Conservation (phyloP, 2,888 invertebrate genomes). For the Cosmopolites sordidus region DNA sequence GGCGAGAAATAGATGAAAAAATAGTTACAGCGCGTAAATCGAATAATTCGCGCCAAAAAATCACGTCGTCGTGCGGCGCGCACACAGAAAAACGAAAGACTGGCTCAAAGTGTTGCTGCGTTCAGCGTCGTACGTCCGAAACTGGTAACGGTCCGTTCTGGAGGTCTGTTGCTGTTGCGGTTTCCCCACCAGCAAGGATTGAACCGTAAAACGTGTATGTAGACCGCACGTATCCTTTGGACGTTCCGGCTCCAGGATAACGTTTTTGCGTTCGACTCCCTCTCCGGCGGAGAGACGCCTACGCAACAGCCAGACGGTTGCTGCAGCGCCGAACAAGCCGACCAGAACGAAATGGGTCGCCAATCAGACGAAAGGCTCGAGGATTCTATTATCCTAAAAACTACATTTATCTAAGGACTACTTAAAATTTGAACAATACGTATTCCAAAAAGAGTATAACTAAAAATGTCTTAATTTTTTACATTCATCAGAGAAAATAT, state of each 20-base stretch:
- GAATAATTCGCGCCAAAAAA: constrained; percentile 20
- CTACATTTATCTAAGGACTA: too few species aligned
- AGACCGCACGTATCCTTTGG: constrained; percentile 10
- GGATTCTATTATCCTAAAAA: too few species aligned
- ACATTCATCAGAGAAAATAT: too few species aligned
- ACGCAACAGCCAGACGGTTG: too few species aligned
- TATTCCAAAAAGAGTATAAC: too few species aligned
- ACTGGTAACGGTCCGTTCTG: constrained; percentile 25
- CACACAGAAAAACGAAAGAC: too few species aligned
- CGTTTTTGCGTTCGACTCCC: constrained; percentile 2
- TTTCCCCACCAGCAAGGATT: background rate
- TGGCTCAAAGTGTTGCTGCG: constrained; percentile 11
- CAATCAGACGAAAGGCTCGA: too few species aligned
- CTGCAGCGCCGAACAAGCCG: too few species aligned
- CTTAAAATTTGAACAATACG: too few species aligned
- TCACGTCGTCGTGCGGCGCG: constrained; percentile 4
- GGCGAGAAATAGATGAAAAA: background rate
- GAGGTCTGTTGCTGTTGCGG: constrained; percentile 15
- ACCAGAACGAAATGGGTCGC: too few species aligned
- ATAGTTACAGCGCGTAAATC: constrained; percentile 9
- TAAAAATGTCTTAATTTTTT: too few species aligned
- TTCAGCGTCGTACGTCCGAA: constrained; percentile 26
- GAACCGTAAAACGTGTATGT: background rate
- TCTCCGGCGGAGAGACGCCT: constrained; percentile 1
- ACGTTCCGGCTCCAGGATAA: constrained; percentile 16